phyloP scores from a whole-genome alignment of 2,113 vertebrate genomes.

The Pelecanoides urinatrix region DNA sequence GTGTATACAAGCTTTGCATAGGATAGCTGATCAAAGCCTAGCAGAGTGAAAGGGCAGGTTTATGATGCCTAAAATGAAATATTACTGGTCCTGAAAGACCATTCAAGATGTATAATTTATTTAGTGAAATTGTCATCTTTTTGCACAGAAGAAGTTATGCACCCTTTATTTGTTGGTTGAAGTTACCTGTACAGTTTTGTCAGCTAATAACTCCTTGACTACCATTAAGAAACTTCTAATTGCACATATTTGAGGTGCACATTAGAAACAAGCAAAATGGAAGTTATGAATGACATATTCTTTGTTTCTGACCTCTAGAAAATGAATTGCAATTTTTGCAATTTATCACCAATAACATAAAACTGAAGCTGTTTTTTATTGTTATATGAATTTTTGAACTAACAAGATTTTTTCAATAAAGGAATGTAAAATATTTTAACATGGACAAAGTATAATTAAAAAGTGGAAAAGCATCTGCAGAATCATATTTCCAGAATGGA shows the following conservation, averaged over 20 bases:
- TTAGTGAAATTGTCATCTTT: not conserved
- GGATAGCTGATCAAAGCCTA: not conserved
- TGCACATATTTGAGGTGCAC: not conserved
- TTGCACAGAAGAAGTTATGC: not conserved
- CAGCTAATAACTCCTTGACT: not conserved
- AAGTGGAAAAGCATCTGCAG: not conserved
- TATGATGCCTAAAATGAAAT: not conserved
- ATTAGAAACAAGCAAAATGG: not conserved
- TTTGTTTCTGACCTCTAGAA: not conserved
- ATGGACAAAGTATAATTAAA: not conserved
- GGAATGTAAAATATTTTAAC: not conserved
- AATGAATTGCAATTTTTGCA: not conserved
- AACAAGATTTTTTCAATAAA: not conserved
- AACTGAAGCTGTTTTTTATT: not conserved
- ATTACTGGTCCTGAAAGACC: not conserved
- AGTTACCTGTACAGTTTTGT: not conserved
- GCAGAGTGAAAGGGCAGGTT: not conserved
- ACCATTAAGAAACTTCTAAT: not conserved
- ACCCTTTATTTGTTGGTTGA: not conserved
- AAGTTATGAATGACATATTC: not conserved
- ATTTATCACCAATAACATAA: not conserved
- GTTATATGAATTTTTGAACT: not conserved
- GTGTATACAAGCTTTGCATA: not conserved
- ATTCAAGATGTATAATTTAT: not conserved
- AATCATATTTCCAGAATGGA: not conserved